Evolutionary conservation across 2,113 vertebrate genomes (phyloP).

Genomic region (Nothobranchius furzeri): DNA sequence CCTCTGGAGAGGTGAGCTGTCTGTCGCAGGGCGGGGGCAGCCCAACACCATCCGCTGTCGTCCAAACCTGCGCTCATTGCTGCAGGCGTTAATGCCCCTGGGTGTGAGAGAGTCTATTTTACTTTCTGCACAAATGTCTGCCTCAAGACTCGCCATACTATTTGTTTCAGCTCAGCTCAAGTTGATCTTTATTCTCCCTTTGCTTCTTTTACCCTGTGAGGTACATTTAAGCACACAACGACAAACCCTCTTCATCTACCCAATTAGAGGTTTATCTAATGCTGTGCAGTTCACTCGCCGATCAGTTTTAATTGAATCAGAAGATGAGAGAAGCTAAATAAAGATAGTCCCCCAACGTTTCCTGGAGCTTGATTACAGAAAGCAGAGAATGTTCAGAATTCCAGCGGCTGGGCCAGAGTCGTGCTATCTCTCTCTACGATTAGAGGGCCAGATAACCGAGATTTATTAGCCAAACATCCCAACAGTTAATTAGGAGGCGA

Average conservation of each 20-base stretch:
- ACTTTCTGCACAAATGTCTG: constrained; percentile 18
- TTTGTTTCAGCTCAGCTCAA: constrained; percentile 15
- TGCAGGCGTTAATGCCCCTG: constrained; percentile 29
- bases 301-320: constrained; percentile 72
- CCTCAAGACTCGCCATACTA: constrained; percentile 11
- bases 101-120: constrained; percentile 16
- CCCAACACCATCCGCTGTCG: constrained; percentile 15
- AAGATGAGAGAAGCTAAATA: constrained; percentile 37
- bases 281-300: constrained; percentile 40
- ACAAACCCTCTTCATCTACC: constrained; percentile 7
- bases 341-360: constrained; percentile 53
- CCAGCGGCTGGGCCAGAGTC: constrained; percentile 50
- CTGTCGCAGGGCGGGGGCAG: constrained; percentile 33
- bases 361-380: constrained; percentile 60
- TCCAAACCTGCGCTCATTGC: constrained; percentile 32
- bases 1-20: constrained; percentile 48
- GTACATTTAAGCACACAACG: constrained; percentile 32
- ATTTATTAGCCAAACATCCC: constrained; percentile 73
- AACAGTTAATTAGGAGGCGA: constrained; percentile 73
- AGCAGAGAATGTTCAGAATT: constrained; percentile 61
- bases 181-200: constrained; percentile 1
- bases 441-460: constrained; percentile 68
- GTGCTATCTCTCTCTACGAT: constrained; percentile 64
- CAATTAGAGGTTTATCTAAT: constrained; percentile 63
- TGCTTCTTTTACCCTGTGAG: not conserved